Conservation (phyloP, 2,113 vertebrate genomes). For the Hyla sarda region DNA sequence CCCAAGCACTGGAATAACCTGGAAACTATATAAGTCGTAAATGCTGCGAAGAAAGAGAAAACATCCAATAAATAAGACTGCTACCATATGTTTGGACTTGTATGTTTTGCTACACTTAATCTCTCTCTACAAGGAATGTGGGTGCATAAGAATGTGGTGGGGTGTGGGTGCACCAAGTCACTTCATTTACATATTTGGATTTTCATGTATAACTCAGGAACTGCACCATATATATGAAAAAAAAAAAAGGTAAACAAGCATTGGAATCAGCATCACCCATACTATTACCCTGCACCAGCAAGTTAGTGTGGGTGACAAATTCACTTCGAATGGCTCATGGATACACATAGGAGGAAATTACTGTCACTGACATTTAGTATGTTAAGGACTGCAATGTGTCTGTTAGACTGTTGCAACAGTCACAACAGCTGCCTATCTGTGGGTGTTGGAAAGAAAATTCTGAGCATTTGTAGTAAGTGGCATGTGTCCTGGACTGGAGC, state of each 20-base stretch:
- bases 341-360: too few relatives aligned
- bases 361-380: too few relatives aligned
- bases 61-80: background rate
- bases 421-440: background rate
- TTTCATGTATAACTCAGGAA: too few relatives aligned
- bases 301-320: too few relatives aligned
- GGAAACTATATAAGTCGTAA: constrained; percentile 94
- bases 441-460: background rate
- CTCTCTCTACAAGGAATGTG: background rate
- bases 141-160: too few relatives aligned
- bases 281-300: too few relatives aligned
- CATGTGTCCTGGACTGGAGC: background rate
- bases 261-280: too few relatives aligned
- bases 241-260: too few relatives aligned
- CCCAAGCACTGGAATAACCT: constrained; percentile 94
- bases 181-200: too few relatives aligned
- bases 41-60: constrained; percentile 73
- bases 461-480: background rate
- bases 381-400: background rate
- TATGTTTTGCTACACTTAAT: background rate
- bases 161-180: too few relatives aligned
- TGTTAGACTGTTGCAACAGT: background rate
- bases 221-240: too few relatives aligned
- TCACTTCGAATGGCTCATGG: too few relatives aligned
- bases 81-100: background rate